Evolutionary conservation across 1,140 invertebrate genomes (phyloP).

Genomic region (Potamilus streckersoni): DNA sequence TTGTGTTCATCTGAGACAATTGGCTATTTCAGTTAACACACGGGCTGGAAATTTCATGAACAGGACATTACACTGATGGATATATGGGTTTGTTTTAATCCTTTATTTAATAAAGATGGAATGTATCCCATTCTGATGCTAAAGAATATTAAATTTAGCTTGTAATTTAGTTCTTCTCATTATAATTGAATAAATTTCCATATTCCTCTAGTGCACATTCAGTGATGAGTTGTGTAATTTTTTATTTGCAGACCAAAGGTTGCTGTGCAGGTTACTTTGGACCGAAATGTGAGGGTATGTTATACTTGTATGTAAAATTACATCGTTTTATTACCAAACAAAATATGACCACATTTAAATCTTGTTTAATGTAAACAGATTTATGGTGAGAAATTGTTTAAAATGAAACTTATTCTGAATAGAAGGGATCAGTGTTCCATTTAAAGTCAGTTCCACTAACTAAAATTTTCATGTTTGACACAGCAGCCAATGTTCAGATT

Average conservation of each 20-base stretch:
- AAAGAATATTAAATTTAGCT: background rate
- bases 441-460: too few relatives aligned
- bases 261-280: slow-evolving; percentile 32
- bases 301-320: background rate
- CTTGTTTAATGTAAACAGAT: too few relatives aligned
- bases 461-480: too few relatives aligned
- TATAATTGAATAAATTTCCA: background rate
- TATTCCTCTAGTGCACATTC: background rate
- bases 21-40: too few relatives aligned
- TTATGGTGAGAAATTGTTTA: too few relatives aligned
- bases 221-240: background rate
- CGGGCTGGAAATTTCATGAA: too few relatives aligned
- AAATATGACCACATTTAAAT: too few relatives aligned
- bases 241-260: slow-evolving; percentile 18
- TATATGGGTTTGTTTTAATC: background rate
- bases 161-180: background rate
- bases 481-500: too few relatives aligned
- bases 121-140: slow-evolving; percentile 3
- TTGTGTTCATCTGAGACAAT: too few relatives aligned
- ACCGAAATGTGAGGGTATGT: slow-evolving; percentile 19
- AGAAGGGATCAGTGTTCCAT: too few relatives aligned
- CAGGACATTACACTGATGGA: background rate
- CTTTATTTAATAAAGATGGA: background rate
- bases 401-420: too few relatives aligned
- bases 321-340: too few relatives aligned